Base-by-base conservation (phyloP, 2,113 vertebrate species). In the Nyctibius bracteatus region DNA sequence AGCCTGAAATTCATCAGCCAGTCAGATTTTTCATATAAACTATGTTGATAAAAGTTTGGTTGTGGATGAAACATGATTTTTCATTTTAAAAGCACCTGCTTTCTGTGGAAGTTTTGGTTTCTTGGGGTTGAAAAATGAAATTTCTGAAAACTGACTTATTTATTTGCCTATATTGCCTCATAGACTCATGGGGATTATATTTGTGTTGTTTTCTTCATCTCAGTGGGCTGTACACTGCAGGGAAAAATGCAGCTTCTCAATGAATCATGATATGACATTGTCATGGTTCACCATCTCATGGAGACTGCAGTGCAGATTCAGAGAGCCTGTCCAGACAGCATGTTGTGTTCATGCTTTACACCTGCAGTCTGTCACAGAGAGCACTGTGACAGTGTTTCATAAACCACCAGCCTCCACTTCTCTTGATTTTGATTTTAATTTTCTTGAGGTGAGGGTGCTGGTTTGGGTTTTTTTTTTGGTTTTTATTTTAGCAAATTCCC, bases 141-240 rank as follows among this genome's bases (percentile, higher is more conserved):
- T 88, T 89, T 93, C 85, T 81, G 66, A 78, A 90, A 93, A 72
- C 23, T 15, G 62, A 25, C 23, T 63, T 71, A 55, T n/a, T 85
- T 88, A 51, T 86, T 93, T 95, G 55, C 62, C 20, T 74, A 6
- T 88, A 39, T 82, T 93, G 30, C 59, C 65, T 83, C 33, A 58
- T 51, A 71, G 49, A 24, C 51, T 43, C 43, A 18, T 63, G 33
- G 27, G 47, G 75, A 81, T 90, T 92, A 31, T 58, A n/a, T 65
- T 93, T 94, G 81, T 14, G 14, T 78, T 91, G 41, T 86, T 90
- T 95, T 77, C 43, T 86, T 92, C 92, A 51, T 92, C 55, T 91
- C 54, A 61, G 46, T 78, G 75, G 79, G 37, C 62, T 83, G 46
- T 65, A 30, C 33, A 14, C 59, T 66, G 62, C 49, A 71, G 72